Evolutionary conservation across 2,888 invertebrate species (phyloP), one percentile per base, ranked within the genome.

Genomic region (Eulithis prunata): DNA sequence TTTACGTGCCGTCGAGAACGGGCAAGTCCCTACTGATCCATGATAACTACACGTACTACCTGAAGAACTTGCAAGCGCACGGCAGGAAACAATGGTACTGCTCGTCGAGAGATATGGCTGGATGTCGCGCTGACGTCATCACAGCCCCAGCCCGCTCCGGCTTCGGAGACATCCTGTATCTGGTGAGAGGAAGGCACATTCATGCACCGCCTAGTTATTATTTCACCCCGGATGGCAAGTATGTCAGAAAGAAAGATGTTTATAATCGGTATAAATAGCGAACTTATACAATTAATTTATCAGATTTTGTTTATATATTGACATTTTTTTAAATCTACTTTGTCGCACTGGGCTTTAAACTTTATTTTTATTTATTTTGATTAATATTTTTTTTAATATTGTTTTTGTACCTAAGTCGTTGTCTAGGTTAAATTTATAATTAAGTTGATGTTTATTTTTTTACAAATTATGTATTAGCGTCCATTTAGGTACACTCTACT

Each of bases 11-110:
- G 62, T 92, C 93, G 87, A 77, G 93, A 81, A 90, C 92, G 62
- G 93, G 93, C 77, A 92, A 92, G 85, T 89, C 89, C 68, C 83
- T 92, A 74, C 80, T 93, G 72, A 85, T 92, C 61, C 91, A 91
- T 78, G 92, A 90, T 75, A 89, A 88, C 65, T 93, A 92, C 78
- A 92, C 92, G 14, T 93, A 90, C 86, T 92, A 92, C 79, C 74
- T 92, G 87, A 92, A 93, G 88, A 92, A 93, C 73, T 79, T 89
- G 62, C 92, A 92, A 75, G 90, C 92, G 47, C 90, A 91, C 69
- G 92, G 91, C 0, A 82, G 92, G 67, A 91, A 91, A 84, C 93
- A 92, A 82, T 93, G 93, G 93, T 92, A 92, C 81, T 93, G 93
- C 75, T 92, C 92, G 36, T 91, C 92, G 56, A 78, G 92, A 14